Percentiles rank a stretch among this genome's conserved stretches.
Evolutionary conservation across 2,888 invertebrate genomes (phyloP).

Genomic region (Nasonia oneida): DNA sequence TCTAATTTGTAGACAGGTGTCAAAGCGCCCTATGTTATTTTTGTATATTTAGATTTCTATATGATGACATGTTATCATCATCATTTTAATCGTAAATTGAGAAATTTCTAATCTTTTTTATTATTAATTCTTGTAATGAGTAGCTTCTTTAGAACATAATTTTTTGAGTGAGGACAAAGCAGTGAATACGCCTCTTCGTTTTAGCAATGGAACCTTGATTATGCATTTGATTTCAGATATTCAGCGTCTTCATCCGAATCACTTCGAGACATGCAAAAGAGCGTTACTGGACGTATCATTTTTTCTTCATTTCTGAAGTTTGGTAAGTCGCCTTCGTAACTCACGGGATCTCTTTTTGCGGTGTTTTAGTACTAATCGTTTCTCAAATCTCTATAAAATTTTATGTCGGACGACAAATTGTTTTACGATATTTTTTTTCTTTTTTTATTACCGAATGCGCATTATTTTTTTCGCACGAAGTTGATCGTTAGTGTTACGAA

Average conservation of each 20-base stretch:
- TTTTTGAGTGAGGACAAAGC: slow-evolving; percentile 14
- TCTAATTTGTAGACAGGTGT: slow-evolving; percentile 69
- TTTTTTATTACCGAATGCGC: slow-evolving; percentile 20
- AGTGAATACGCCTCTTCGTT: neutral
- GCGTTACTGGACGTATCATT: slow-evolving; percentile 39
- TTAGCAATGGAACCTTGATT: slow-evolving; percentile 34
- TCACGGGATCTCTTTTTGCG: slow-evolving; percentile 60
- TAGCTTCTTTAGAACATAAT: neutral
- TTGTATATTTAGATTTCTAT: slow-evolving; percentile 21
- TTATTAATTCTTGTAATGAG: neutral
- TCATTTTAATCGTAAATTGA: slow-evolving; percentile 7
- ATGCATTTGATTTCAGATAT: slow-evolving; percentile 61
- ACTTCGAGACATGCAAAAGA: slow-evolving; percentile 22
- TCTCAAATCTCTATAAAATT: slow-evolving; percentile 37
- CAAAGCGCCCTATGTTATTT: slow-evolving; percentile 30
- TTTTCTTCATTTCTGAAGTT: slow-evolving; percentile 66
- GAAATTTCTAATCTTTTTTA: neutral
- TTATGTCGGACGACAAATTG: slow-evolving; percentile 44
- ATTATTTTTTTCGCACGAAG: slow-evolving; percentile 34
- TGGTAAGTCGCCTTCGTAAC: slow-evolving; percentile 77
- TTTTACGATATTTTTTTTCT: slow-evolving; percentile 34
- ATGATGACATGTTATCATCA: neutral
- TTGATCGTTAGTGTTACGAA: slow-evolving; percentile 11
- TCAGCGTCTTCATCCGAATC: slow-evolving; percentile 35
- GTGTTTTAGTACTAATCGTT: slow-evolving; percentile 52